Evolutionary conservation across 92 coral and sea anemone genomes (phyloP).

Genomic region (Epizoanthus illoricatus): DNA sequence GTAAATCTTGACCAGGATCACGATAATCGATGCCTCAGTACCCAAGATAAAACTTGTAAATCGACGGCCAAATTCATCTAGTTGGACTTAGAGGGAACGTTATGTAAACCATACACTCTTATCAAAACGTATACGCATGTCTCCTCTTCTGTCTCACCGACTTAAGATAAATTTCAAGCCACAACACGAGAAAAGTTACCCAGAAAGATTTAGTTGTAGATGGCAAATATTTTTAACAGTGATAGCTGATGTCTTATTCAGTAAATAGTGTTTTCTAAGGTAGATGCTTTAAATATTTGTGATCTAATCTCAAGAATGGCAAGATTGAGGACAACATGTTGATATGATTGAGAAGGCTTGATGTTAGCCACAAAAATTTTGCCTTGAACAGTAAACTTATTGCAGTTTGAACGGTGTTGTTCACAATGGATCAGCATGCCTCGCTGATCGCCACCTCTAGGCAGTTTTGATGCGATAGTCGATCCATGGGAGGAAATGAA

Average conservation of each 20-base stretch:
- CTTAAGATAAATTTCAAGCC: neutral
- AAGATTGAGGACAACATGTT: slow-evolving; percentile 34
- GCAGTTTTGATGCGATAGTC: neutral
- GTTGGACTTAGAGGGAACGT: slow-evolving; percentile 14
- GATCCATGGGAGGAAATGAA: slow-evolving; percentile 8
- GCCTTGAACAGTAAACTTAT: neutral
- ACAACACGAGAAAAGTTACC: slow-evolving; percentile 8
- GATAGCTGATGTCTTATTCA: neutral
- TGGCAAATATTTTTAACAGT: neutral
- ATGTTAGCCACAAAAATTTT: slow-evolving; percentile 15
- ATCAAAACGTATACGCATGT: neutral
- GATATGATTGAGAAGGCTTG: slow-evolving; percentile 32
- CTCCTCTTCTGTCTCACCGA: slow-evolving; percentile 17
- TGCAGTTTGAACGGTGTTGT: neutral
- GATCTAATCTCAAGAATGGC: slow-evolving; percentile 41
- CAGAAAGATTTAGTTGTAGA: neutral
- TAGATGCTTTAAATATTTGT: slow-evolving; percentile 32
- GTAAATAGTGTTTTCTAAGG: slow-evolving; percentile 10
- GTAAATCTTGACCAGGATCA: slow-evolving; percentile 38
- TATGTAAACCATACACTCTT: slow-evolving; percentile 20
- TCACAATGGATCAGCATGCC: neutral
- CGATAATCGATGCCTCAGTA: slow-evolving; percentile 36
- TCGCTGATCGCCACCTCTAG: neutral
- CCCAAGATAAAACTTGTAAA: slow-evolving; percentile 30
- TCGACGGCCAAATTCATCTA: neutral